These are phyloP conservation scores for Drosophila borborema DNA, from an alignment of 2,888 invertebrate species.

Conservation along the genomic window DNA sequence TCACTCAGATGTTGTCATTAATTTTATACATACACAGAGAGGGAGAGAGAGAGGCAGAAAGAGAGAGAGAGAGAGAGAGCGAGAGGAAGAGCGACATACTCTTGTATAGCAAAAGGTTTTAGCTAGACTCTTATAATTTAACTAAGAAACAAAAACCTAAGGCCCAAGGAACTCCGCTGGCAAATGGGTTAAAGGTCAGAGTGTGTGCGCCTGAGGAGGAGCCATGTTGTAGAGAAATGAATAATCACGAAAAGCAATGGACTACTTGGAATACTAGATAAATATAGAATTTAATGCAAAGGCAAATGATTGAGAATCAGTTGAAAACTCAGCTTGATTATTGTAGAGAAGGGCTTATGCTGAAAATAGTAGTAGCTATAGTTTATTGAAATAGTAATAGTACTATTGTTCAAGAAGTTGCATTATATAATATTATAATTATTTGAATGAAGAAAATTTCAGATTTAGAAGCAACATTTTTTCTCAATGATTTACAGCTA, in stretches of 20 bases:
- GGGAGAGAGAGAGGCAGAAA: background rate
- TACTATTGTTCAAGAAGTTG: background rate
- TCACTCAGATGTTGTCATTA: conserved; percentile 81
- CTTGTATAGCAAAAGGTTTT: background rate
- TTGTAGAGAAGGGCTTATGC: background rate
- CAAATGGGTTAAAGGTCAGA: conserved; percentile 58
- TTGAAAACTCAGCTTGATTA: background rate
- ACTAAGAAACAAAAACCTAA: conserved; percentile 17
- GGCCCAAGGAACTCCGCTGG: conserved; percentile 18
- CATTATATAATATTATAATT: too few relatives aligned
- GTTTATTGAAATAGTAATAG: background rate
- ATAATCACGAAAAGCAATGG: conserved; percentile 5
- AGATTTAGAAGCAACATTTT: background rate
- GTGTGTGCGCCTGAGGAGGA: conserved; percentile 58
- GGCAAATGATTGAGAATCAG: background rate
- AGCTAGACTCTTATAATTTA: conserved; percentile 53
- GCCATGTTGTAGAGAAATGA: conserved; percentile 17
- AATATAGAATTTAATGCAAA: background rate
- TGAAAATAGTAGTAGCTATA: background rate
- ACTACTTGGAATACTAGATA: background rate
- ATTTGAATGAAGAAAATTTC: too few relatives aligned
- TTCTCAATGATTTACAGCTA: background rate
- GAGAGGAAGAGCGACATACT: background rate
- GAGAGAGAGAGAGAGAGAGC: background rate
- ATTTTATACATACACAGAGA: conserved; percentile 63